phyloP scores from a whole-genome alignment of 2,797 vertebrate species.

The Gallinago solitaria region DNA sequence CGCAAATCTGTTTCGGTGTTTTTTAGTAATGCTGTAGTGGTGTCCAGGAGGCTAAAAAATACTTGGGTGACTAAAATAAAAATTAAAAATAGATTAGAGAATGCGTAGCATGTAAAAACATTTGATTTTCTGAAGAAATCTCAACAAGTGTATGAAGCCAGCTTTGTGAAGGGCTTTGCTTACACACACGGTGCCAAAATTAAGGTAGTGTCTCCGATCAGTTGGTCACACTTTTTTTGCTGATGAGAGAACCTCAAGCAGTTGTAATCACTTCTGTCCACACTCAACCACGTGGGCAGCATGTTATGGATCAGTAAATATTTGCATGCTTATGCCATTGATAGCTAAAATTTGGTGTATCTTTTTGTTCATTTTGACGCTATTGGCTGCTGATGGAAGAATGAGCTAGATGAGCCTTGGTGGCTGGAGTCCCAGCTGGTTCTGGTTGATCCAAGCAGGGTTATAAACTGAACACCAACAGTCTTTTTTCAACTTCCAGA shows the following conservation, averaged over 20 bases:
- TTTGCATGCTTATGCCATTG: not conserved
- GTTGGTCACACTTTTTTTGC: not conserved
- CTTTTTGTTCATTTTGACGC: not conserved
- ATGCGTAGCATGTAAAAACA: not conserved
- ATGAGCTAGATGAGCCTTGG: not conserved
- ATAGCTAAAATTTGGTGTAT: not conserved
- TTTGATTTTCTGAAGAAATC: not conserved
- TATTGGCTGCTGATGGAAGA: not conserved
- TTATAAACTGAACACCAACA: not conserved
- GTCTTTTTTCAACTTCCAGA: not conserved
- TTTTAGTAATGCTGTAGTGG: not conserved
- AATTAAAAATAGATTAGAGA: not conserved
- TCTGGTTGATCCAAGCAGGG: not conserved
- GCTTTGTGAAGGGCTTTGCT: not conserved
- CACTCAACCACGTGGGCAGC: accelerated
- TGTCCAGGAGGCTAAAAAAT: not conserved
- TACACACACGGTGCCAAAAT: not conserved
- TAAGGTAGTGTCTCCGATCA: not conserved
- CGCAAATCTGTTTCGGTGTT: not conserved
- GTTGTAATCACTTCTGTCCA: not conserved
- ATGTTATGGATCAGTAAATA: not conserved
- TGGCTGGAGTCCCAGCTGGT: not conserved
- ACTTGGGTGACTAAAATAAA: not conserved
- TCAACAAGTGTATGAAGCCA: not conserved
- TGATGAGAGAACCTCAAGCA: not conserved